Conservation (phyloP, 2,888 invertebrate genomes). For the Ichneumon xanthorius region DNA sequence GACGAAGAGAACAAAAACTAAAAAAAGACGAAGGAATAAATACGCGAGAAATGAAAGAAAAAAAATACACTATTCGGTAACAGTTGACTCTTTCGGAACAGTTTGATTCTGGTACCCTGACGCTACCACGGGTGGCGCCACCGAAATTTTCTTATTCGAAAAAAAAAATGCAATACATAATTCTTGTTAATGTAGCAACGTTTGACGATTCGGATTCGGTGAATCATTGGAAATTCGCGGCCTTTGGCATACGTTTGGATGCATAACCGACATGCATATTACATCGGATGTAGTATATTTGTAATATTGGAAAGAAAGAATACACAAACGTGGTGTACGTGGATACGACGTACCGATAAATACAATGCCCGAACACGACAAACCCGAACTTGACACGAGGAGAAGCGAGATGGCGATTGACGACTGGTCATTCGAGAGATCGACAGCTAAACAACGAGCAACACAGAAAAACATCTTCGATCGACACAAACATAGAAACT, state of each 20-base stretch:
- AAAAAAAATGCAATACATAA: constrained; percentile 51
- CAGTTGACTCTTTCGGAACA: constrained; percentile 56
- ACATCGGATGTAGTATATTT: constrained; percentile 52
- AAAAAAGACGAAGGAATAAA: constrained; percentile 48
- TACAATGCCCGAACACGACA: constrained; percentile 73
- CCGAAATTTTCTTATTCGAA: constrained; percentile 55
- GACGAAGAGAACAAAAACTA: constrained; percentile 49
- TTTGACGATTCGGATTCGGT: constrained; percentile 63
- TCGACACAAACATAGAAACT: constrained; percentile 32
- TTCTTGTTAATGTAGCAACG: constrained; percentile 60
- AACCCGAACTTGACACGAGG: constrained; percentile 46
- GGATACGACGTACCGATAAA: constrained; percentile 68
- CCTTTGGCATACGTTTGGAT: constrained; percentile 83
- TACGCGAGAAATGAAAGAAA: constrained; percentile 55
- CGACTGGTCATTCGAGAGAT: not conserved
- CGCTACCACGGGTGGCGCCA: constrained; percentile 67
- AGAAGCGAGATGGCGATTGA: constrained; percentile 66
- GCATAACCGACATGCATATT: constrained; percentile 71
- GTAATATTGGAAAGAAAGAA: constrained; percentile 38
- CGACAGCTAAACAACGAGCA: not conserved
- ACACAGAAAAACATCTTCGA: not conserved
- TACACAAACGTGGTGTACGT: constrained; percentile 64
- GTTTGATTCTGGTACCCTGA: constrained; percentile 65
- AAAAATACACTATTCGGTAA: constrained; percentile 52
- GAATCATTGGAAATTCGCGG: constrained; percentile 77